Percentiles rank a stretch among this genome's conserved stretches.
Conservation (phyloP, 2,888 invertebrate species). For the Papilio protenor region DNA sequence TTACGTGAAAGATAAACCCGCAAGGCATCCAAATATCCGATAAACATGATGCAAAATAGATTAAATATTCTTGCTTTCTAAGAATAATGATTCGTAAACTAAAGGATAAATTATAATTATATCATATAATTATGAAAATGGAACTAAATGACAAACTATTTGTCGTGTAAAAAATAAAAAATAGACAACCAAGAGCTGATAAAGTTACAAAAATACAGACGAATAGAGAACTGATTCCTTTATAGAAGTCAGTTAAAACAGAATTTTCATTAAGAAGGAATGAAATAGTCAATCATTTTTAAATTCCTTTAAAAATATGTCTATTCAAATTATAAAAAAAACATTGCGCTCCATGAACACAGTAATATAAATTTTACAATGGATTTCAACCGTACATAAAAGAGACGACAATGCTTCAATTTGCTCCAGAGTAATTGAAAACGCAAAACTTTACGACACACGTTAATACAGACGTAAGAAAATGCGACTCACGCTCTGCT, state of each 20-base stretch:
- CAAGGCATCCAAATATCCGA: background rate
- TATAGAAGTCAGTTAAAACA: too few relatives aligned
- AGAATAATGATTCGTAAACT: background rate
- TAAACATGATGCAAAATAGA: background rate
- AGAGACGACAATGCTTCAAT: conserved; percentile 11
- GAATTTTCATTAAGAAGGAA: too few relatives aligned
- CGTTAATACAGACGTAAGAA: conserved; percentile 7
- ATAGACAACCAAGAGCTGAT: too few relatives aligned
- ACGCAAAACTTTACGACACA: conserved; percentile 18
- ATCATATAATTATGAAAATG: too few relatives aligned
- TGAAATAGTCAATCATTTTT: too few relatives aligned
- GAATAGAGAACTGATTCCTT: too few relatives aligned
- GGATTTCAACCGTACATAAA: conserved; percentile 9
- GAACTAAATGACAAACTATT: too few relatives aligned
- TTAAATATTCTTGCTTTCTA: background rate
- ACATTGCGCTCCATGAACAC: background rate
- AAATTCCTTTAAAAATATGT: too few relatives aligned
- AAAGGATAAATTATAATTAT: background rate
- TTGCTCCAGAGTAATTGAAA: conserved; percentile 20
- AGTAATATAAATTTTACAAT: conserved; percentile 4
- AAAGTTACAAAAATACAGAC: too few relatives aligned
- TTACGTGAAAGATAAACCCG: conserved; percentile 20
- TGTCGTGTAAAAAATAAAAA: too few relatives aligned
- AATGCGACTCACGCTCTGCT: background rate
- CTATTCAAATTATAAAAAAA: too few relatives aligned